Base-by-base conservation (phyloP, 2,113 vertebrate species). In the Oryzias curvinotus region DNA sequence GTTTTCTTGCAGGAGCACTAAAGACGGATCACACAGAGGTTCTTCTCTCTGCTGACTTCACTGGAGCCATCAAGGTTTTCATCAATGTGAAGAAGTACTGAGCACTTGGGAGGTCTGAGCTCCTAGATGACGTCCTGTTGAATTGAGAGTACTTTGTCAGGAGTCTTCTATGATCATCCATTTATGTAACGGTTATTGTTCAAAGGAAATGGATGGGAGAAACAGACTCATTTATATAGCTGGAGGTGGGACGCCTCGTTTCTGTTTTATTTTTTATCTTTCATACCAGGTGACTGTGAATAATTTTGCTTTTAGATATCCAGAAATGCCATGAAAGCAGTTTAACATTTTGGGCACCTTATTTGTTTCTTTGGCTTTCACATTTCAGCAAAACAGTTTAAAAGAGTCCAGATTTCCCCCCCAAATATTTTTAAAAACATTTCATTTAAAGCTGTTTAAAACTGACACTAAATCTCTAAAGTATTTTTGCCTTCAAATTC, bases 1-100 rank as follows among this genome's bases (percentile, higher is more conserved):
- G n/a, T 75, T 18, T 68, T 44, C 16, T 58, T 26, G 36, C 80
- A 98, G 96, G 96, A 84, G 93, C 94, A 64, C 81, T 94, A 65
- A 98, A 98, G 93, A 95, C 92, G 0, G 96, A 98, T 79, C 95
- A 96, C 88, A 94, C 93, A 0, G 97, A 99, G 90, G 95, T 98
- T 79, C 93, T 99, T 62, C 93, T 99, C 23, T 98, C 97, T 0
- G 97, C 97, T 4, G 97, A 99, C 87, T 98, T 98, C 86, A 99
- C 97, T 26, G 97, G 97, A 86, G 97, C 97, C 85, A 99, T 98
- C 91, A 99, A 99, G 90, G 97, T 99, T 83, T 98, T 99, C 85
- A 92, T 96, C 87, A 99, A 98, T 79, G 97, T 95, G 69, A 98
- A 96, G 81, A 99, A 98, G 91, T 93, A 88, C 74, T 93, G 84